Base-by-base conservation (phyloP, 2,888 invertebrate genomes). In the Metellina segmentata region DNA sequence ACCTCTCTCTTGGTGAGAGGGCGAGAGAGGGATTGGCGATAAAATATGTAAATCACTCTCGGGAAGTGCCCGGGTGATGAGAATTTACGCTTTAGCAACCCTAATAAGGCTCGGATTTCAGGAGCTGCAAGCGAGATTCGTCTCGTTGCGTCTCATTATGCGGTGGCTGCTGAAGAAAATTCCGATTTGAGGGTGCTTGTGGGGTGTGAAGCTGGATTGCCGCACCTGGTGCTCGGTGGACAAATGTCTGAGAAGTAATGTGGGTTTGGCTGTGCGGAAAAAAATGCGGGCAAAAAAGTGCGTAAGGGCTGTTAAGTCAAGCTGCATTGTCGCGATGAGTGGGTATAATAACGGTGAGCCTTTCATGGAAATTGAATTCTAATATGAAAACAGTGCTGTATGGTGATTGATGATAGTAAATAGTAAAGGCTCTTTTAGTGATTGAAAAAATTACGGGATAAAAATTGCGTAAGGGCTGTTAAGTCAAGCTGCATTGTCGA, bases 21-120 rank as follows among this genome's bases (percentile, higher is more conserved):
- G 49, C 11, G 52, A 72, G 70, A 48, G 53, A 20, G 49, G 74
- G 74, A 71, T 79, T n/a, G 89, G 48, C 78, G 72, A 90, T 90
- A 53, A 90, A 90, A 90, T 90, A 85, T 90, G 89, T 85, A 90
- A 90, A 90, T 90, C 82, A 79, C 78, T 71, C 82, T 13, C 9
- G 52, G 61, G 20, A 74, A 13, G 70, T 81, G 34, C 53, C 52
- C 77, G 48, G 74, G 70, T 88, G 77, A 89, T 82, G 89, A 75
- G 77, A 89, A 89, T 85, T 85, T 85, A 78, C 85, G 83, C 83
- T 61, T 79, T 48, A 20, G 70, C 52, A 78, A 85, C 49, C 7
- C 79, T 90, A 90, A 90, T 90, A 78, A 90, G 89, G 78, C 53
- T 79, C 78, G 79, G 48, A 79, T 90, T 90, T 71, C 83, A 61